These are phyloP conservation scores for Antheraea mylitta DNA, from an alignment of 1,140 invertebrate species.

Conservation along the genomic window DNA sequence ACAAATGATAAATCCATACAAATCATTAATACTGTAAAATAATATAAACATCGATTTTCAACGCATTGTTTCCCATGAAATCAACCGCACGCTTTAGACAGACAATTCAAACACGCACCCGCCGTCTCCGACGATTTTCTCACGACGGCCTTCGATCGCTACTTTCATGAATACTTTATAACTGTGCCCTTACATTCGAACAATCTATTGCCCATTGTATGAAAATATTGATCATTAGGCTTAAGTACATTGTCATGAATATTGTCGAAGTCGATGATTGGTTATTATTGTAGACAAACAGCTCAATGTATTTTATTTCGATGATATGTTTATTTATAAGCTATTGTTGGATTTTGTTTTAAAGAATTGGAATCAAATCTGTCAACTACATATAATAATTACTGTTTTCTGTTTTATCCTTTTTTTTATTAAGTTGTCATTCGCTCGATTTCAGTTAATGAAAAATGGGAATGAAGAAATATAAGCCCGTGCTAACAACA, in stretches of 20 bases:
- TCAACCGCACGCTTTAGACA: constrained; percentile 21
- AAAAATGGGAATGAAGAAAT: too few relatives aligned
- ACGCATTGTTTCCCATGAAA: constrained; percentile 27
- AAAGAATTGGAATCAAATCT: background rate
- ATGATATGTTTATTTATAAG: constrained; percentile 1
- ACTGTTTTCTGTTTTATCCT: too few relatives aligned
- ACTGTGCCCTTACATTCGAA: constrained; percentile 5
- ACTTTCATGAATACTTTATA: constrained; percentile 8
- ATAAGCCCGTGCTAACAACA: too few relatives aligned
- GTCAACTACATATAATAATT: background rate
- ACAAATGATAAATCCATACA: background rate
- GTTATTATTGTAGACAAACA: constrained; percentile 8
- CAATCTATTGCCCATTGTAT: constrained; percentile 22
- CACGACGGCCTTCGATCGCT: constrained; percentile 9
- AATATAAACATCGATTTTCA: constrained; percentile 17
- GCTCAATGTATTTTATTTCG: constrained; percentile 3
- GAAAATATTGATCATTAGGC: constrained; percentile 20
- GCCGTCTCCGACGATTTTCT: constrained; percentile 5
- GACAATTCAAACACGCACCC: constrained; percentile 14
- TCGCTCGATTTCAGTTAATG: too few relatives aligned
- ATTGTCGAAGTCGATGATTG: constrained; percentile 16
- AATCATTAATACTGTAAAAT: constrained; percentile 2
- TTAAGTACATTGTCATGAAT: constrained; percentile 10
- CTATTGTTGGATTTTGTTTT: background rate
- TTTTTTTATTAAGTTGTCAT: too few relatives aligned